Percentiles rank a stretch among this genome's conserved stretches.
These are phyloP conservation scores for Megaceryle torquata DNA, from an alignment of 2,113 vertebrate genomes.

Conservation along the genomic window DNA sequence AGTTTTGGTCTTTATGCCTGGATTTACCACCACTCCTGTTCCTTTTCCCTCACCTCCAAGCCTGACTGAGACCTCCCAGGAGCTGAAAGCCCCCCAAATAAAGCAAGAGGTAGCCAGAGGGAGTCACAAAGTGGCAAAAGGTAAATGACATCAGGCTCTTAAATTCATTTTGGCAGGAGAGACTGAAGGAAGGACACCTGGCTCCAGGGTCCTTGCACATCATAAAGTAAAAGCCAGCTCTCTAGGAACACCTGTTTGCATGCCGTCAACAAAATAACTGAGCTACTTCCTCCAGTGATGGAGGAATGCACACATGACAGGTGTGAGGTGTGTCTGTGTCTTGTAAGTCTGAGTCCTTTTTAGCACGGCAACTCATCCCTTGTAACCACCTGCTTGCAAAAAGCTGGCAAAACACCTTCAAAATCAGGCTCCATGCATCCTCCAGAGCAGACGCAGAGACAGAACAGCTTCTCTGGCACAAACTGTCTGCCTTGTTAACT, in stretches of 20 bases:
- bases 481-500: neutral
- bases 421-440: neutral
- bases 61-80: fast-evolving
- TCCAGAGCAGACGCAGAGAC: neutral
- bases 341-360: neutral
- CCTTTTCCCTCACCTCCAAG: neutral
- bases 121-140: neutral
- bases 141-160: neutral
- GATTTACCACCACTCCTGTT: neutral
- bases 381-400: neutral
- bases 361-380: neutral
- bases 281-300: neutral
- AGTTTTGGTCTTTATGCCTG: neutral
- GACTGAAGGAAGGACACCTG: neutral
- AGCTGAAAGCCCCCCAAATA: neutral
- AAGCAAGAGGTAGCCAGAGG: neutral
- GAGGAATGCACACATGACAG: neutral
- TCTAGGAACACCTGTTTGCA: neutral
- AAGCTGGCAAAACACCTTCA: neutral
- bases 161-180: neutral
- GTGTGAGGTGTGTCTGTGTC: too few relatives aligned
- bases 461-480: neutral
- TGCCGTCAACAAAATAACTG: neutral
- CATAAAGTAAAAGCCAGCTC: neutral
- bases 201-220: neutral